Evolutionary conservation across 64 coral and sea anemone species (phyloP).

Genomic region (Porites lutea): DNA sequence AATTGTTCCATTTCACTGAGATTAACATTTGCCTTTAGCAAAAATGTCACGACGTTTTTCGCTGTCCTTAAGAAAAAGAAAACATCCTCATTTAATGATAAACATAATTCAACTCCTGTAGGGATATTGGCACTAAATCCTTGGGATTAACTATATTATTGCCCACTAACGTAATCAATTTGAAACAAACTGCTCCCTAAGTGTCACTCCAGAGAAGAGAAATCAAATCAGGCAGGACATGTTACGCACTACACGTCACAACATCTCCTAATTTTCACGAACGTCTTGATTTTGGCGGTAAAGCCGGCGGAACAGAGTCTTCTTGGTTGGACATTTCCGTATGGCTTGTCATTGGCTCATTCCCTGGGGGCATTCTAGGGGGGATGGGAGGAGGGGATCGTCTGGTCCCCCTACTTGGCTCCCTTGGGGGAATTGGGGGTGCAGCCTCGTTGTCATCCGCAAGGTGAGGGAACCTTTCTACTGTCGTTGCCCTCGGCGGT

Average conservation of each 20-base stretch:
- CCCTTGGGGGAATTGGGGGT: slow-evolving; percentile 57
- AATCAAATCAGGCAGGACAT: neutral
- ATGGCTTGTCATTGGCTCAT: slow-evolving; percentile 2
- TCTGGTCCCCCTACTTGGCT: slow-evolving; percentile 40
- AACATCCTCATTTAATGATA: neutral
- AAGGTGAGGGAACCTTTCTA: slow-evolving; percentile 45
- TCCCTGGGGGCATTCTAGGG: slow-evolving; percentile 59
- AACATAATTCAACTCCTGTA: slow-evolving; percentile 7
- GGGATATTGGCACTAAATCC: neutral
- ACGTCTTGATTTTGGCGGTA: slow-evolving; percentile 78
- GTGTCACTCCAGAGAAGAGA: neutral
- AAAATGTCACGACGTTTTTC: neutral
- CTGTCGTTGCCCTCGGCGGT: slow-evolving; percentile 25
- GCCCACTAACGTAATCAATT: neutral
- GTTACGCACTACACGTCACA: neutral
- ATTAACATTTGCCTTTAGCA: neutral
- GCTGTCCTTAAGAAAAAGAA: neutral
- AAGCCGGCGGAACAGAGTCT: slow-evolving; percentile 71
- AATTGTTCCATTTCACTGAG: neutral
- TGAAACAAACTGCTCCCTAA: neutral
- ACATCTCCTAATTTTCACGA: slow-evolving; percentile 51
- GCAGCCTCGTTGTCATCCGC: slow-evolving; percentile 27
- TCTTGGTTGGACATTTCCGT: slow-evolving; percentile 41
- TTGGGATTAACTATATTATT: slow-evolving; percentile 4
- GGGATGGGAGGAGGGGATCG: slow-evolving; percentile 62